phyloP scores from a whole-genome alignment of 2,888 invertebrate genomes.

The Drosophila mettleri region DNA sequence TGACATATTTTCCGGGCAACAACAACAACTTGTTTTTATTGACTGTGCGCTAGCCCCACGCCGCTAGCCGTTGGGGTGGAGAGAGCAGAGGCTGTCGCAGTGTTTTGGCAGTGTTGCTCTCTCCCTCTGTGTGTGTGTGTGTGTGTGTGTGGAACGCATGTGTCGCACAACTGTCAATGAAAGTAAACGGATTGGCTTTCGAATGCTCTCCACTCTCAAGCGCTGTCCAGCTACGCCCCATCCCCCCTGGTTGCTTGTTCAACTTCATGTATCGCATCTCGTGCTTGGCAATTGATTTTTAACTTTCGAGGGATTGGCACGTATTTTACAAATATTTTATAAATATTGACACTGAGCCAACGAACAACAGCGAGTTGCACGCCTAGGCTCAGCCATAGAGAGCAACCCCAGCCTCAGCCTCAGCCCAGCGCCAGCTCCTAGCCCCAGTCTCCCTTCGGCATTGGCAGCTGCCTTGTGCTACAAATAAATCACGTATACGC shows the following conservation, averaged over 20 bases:
- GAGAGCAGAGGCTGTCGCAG: neutral
- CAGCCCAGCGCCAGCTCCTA: neutral
- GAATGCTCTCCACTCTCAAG: conserved; percentile 52
- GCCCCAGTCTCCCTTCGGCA: neutral
- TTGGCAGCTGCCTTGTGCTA: neutral
- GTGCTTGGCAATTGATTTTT: conserved; percentile 70
- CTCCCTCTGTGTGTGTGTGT: neutral
- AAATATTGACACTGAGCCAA: conserved; percentile 76
- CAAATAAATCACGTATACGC: conserved; percentile 75
- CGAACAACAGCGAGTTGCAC: conserved; percentile 25
- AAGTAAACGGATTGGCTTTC: conserved; percentile 79
- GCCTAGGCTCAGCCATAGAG: neutral
- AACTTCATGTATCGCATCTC: conserved; percentile 41
- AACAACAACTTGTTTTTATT: conserved; percentile 73
- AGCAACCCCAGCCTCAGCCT: neutral
- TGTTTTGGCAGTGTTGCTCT: conserved; percentile 2
- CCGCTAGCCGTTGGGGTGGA: neutral
- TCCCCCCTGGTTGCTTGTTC: neutral
- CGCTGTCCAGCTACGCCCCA: neutral
- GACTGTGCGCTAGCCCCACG: conserved; percentile 40
- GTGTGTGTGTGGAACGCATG: conserved; percentile 59
- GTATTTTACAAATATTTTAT: conserved; percentile 77
- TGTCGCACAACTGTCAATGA: conserved; percentile 78
- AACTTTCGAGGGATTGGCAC: conserved; percentile 63
- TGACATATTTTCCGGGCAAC: conserved; percentile 62